Base-by-base conservation (phyloP, 2,797 vertebrate genomes). In the Percopsis omiscomaycus region DNA sequence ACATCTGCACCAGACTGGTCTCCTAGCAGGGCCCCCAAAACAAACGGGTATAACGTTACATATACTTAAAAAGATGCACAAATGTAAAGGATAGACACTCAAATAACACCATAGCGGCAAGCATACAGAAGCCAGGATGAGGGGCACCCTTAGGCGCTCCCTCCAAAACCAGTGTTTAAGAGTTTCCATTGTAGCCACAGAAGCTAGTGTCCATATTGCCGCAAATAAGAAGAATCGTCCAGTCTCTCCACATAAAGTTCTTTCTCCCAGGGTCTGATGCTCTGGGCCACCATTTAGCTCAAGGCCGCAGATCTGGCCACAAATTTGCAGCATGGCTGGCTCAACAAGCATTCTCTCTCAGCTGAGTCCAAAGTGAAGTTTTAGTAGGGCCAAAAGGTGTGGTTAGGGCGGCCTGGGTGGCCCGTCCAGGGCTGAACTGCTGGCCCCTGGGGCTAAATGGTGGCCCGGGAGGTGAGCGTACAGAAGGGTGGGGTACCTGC, bases 1-100 rank as follows among this genome's bases (percentile, higher is more conserved):
- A 99, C 84, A 56, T 98, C 98, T 68, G 95, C 95, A 73, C 95
- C 96, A 48, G 96, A 94, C 84, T 98, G 96, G 92, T 98, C 95
- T 87, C 96, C 96, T 98, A 80, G 65, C 49, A 67, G 68, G 82
- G 73, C 70, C 83, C 54, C 85, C 82, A 67, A 84, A 83, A 87
- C 76, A 81, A 86, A 54, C 59, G 62, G 81, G 61, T 76, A 69
- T 81, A 81, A 65, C 56, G 64, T 88, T 83, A 81, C 75, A 79
- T 29, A 46, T 45, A 30, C 54, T 32, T 13, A 48, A 13, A 45
- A 48, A 79, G 55, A 52, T 42, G 61, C 73, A 56, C 22, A 62
- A 64, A 62, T 58, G 45, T 64, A 46, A 55, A 60, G 55, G 50
- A 62, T 67, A 37, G 59, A 77, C 79, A 63, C 67, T 75, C 61